Evolutionary conservation across 2,797 vertebrate species (phyloP).

Genomic region (Phrynocephalus vlangalii): DNA sequence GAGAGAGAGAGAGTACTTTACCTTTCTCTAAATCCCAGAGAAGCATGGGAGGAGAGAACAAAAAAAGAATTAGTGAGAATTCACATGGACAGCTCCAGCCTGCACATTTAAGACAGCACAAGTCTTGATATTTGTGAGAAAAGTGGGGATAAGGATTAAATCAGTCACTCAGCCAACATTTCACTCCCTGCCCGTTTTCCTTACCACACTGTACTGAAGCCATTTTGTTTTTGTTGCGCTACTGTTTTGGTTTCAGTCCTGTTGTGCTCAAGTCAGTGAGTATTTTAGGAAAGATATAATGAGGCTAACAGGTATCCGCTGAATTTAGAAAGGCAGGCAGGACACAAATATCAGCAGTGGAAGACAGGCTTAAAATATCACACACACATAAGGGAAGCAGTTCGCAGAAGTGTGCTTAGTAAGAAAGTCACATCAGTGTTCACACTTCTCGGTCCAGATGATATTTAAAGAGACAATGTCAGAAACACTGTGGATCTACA

Average conservation of each 20-base stretch:
- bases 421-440: neutral
- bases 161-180: neutral
- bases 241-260: conserved; percentile 62
- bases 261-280: conserved; percentile 63
- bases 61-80: conserved; percentile 77
- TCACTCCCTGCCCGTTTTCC: conserved; percentile 20
- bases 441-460: conserved; percentile 14
- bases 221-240: neutral
- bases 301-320: conserved; percentile 75
- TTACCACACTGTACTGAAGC: conserved; percentile 44
- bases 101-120: conserved; percentile 40
- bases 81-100: conserved; percentile 49
- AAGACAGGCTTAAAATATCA: conserved; percentile 77
- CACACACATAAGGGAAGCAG: conserved; percentile 50
- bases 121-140: conserved; percentile 5
- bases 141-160: neutral
- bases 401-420: conserved; percentile 55
- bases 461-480: conserved; percentile 34
- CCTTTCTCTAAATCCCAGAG: conserved; percentile 86
- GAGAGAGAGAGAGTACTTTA: conserved; percentile 72
- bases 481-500: conserved; percentile 14
- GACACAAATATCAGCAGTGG: conserved; percentile 66
- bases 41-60: conserved; percentile 82
- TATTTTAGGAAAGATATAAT: conserved; percentile 72
- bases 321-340: conserved; percentile 66